Conservation (phyloP, 2,888 invertebrate genomes). For the Ellobium chinense region DNA sequence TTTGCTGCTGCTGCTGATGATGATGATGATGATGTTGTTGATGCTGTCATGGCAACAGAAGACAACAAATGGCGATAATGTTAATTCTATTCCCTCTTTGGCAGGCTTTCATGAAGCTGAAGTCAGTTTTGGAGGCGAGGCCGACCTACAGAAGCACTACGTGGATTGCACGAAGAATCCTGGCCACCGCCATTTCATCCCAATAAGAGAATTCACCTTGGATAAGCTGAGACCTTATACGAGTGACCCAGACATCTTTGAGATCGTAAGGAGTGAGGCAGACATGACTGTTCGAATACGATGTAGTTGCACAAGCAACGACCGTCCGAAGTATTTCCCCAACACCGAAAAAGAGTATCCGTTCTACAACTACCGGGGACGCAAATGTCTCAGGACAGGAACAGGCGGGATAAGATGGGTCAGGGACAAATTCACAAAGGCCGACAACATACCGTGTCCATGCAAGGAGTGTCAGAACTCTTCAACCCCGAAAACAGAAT, state of each 20-base stretch:
- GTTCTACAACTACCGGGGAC: background rate
- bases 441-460: background rate
- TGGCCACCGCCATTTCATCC: conserved; percentile 2
- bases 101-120: conserved; percentile 2
- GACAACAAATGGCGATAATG: no score
- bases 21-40: no score
- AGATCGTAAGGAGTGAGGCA: background rate
- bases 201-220: background rate
- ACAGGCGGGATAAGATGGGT: background rate
- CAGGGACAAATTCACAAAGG: background rate
- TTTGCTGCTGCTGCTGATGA: no score
- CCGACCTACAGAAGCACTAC: background rate
- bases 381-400: background rate
- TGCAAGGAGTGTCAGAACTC: background rate
- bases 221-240: background rate
- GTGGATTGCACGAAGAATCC: conserved; percentile 15
- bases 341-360: no score
- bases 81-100: background rate
- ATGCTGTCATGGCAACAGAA: no score
- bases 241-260: background rate
- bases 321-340: background rate
- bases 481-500: background rate
- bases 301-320: background rate
- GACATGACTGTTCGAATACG: background rate
- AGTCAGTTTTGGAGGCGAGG: background rate